phyloP scores from a whole-genome alignment of 2,797 vertebrate species.

The Paedocypris micromegethes region DNA sequence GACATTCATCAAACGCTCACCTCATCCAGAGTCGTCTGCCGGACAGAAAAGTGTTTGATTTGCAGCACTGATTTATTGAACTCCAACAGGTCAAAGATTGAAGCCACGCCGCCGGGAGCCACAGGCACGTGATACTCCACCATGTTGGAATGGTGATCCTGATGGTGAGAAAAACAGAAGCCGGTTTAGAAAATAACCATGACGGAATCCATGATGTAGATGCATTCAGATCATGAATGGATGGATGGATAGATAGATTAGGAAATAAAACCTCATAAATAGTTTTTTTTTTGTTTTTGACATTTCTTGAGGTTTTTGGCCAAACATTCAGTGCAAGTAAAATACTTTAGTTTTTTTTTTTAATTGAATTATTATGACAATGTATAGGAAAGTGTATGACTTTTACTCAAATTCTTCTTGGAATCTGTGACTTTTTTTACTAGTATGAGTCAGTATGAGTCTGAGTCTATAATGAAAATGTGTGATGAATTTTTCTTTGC shows the following conservation, averaged over 20 bases:
- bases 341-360: background rate
- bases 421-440: too few relatives aligned
- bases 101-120: slow-evolving; percentile 88
- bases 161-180: too few relatives aligned
- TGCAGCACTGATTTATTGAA: slow-evolving; percentile 79
- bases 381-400: background rate
- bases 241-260: too few relatives aligned
- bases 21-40: slow-evolving; percentile 96
- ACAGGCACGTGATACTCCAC: slow-evolving; percentile 86
- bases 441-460: too few relatives aligned
- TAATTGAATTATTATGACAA: background rate
- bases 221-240: too few relatives aligned
- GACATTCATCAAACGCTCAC: slow-evolving; percentile 62
- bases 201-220: background rate
- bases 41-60: slow-evolving; percentile 95
- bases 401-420: too few relatives aligned
- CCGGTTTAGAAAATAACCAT: background rate
- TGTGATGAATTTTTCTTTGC: too few relatives aligned
- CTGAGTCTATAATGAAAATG: too few relatives aligned
- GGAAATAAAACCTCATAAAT: too few relatives aligned
- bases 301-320: too few relatives aligned
- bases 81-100: slow-evolving; percentile 92
- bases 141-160: slow-evolving; percentile 89
- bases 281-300: too few relatives aligned
- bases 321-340: background rate